Conservation (phyloP, 2,113 vertebrate species). For the Notarius lentiginosus region DNA sequence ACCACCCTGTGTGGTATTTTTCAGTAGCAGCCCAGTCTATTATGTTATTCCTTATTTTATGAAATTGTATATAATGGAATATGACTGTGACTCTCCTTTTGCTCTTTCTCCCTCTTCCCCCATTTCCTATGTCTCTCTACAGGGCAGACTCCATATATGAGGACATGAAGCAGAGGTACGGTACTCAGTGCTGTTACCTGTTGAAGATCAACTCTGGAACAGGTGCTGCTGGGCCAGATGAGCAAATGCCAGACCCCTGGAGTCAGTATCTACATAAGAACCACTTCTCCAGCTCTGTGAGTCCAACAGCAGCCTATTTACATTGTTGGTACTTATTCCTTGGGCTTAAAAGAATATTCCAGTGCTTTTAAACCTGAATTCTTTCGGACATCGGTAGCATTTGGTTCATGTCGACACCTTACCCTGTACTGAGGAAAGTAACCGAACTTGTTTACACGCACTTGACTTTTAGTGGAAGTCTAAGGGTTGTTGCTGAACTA, state of each 20-base stretch:
- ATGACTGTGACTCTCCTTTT: neutral
- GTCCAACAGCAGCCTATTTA: neutral
- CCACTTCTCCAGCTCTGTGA: slow-evolving; percentile 82
- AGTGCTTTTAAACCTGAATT: neutral
- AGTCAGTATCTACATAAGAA: slow-evolving; percentile 94
- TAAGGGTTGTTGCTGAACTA: neutral
- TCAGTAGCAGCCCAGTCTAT: neutral
- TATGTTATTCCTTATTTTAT: neutral
- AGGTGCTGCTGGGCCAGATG: slow-evolving; percentile 78
- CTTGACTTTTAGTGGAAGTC: neutral
- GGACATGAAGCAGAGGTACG: slow-evolving; percentile 96
- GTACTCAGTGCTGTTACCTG: slow-evolving; percentile 93
- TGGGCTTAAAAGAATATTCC: neutral
- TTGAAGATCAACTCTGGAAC: slow-evolving; percentile 93
- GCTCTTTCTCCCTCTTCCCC: neutral
- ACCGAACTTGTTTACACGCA: neutral
- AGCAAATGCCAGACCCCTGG: slow-evolving; percentile 98
- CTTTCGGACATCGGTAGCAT: neutral
- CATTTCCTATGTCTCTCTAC: slow-evolving; percentile 2
- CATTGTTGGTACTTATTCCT: neutral
- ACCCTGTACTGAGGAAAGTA: neutral
- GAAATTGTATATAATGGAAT: neutral
- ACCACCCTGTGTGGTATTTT: neutral
- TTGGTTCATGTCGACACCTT: neutral
- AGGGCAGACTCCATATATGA: slow-evolving; percentile 94